A percentile compares a stretch with the other conserved stretches of the same genome.
Conservation (phyloP, 2,888 invertebrate species). For the Rhorus exstirpatorius region DNA sequence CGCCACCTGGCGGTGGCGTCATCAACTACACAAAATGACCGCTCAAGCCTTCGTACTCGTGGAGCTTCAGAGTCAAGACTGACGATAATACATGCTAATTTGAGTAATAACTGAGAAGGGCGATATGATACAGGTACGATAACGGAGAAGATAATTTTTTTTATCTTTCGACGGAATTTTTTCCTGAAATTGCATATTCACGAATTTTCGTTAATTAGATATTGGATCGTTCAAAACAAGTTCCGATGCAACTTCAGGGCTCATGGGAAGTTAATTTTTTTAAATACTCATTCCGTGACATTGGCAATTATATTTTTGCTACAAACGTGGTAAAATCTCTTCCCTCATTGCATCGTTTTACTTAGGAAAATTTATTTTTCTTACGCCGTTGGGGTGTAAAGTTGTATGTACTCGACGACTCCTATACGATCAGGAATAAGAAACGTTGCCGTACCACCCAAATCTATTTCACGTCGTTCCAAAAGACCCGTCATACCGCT, state of each 20-base stretch:
- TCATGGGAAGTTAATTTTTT: neutral
- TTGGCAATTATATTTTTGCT: neutral
- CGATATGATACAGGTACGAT: too few species aligned
- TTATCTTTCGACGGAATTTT: too few species aligned
- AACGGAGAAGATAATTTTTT: too few species aligned
- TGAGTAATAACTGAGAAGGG: too few species aligned
- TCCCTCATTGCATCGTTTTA: too few species aligned
- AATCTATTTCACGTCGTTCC: conserved; percentile 81
- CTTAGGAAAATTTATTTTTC: neutral
- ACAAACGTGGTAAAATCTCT: neutral
- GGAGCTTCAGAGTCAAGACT: too few species aligned
- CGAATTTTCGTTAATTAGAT: neutral
- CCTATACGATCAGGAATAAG: conserved; percentile 89
- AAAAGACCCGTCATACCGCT: conserved; percentile 83
- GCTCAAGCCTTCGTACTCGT: too few species aligned
- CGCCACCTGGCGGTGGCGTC: neutral
- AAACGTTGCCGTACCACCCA: conserved; percentile 86
- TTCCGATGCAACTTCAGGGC: too few species aligned
- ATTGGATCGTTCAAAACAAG: too few species aligned
- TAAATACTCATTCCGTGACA: neutral
- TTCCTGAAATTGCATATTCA: too few species aligned
- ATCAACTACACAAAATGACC: neutral
- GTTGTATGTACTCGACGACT: conserved; percentile 89
- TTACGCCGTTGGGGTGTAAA: conserved; percentile 89
- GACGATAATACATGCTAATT: too few species aligned